These are phyloP conservation scores for Falco punctatus DNA, from an alignment of 2,113 vertebrate genomes.

Conservation along the genomic window DNA sequence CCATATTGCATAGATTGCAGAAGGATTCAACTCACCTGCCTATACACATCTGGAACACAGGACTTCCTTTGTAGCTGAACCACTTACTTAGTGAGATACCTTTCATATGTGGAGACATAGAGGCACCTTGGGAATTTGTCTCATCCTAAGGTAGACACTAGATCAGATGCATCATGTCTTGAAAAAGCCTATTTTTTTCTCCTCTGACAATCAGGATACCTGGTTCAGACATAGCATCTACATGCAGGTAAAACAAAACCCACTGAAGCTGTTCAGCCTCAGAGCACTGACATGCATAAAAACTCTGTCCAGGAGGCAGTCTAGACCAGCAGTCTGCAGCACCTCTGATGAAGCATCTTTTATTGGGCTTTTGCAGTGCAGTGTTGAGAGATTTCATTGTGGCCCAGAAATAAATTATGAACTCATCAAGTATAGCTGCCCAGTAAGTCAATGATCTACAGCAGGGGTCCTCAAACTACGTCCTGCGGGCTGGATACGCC, in stretches of 20 bases:
- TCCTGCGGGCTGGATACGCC: too few relatives aligned
- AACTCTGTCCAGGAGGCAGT: neutral
- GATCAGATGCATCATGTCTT: neutral
- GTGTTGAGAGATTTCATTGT: neutral
- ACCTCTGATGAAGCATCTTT: neutral
- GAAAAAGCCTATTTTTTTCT: neutral
- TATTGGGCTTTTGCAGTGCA: neutral
- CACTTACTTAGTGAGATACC: neutral
- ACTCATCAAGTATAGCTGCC: too few relatives aligned
- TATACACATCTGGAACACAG: neutral
- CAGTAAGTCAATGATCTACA: neutral
- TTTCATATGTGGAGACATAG: neutral
- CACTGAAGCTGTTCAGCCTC: neutral
- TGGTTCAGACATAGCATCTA: neutral
- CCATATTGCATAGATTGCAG: neutral
- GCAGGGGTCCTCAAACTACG: too few relatives aligned
- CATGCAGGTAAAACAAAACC: neutral
- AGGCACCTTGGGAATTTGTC: neutral
- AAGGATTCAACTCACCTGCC: neutral
- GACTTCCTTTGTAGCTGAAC: neutral
- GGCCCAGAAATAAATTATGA: neutral
- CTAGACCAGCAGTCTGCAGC: neutral
- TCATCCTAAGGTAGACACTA: neutral
- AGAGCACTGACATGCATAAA: neutral
- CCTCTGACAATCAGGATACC: neutral